A percentile compares a stretch with the other conserved stretches of the same genome.
Conservation (phyloP, 1,140 invertebrate species). For the Brachionus plicatilis region DNA sequence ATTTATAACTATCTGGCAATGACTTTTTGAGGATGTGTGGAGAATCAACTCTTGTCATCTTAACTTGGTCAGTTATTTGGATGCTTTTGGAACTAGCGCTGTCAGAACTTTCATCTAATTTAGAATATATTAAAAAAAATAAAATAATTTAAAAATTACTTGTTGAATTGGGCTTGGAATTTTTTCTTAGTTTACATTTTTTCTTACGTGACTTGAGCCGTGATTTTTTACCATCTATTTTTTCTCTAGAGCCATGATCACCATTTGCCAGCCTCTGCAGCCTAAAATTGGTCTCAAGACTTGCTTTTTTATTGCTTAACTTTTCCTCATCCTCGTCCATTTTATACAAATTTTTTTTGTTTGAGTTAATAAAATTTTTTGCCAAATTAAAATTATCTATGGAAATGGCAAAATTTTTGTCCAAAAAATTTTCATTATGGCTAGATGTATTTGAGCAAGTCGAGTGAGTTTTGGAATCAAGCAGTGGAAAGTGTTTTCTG, state of each 20-base stretch:
- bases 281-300: neutral
- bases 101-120: neutral
- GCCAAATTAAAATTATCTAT: neutral
- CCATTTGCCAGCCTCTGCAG: neutral
- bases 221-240: neutral
- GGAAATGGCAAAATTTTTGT: neutral
- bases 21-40: constrained; percentile 27
- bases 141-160: neutral
- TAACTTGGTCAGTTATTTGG: neutral
- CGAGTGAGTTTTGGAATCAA: neutral
- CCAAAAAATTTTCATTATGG: neutral
- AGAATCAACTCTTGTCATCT: constrained; percentile 6
- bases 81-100: neutral
- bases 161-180: neutral
- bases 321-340: neutral
- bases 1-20: constrained; percentile 29
- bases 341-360: neutral
- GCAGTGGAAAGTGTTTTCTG: neutral
- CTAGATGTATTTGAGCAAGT: neutral
- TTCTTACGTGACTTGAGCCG: neutral
- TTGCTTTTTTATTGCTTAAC: neutral
- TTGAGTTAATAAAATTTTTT: neutral
- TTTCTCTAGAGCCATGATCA: neutral
- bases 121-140: neutral
- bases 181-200: neutral